Evolutionary conservation across 2,113 vertebrate genomes (phyloP).

Genomic region (Dipodomys spectabilis): DNA sequence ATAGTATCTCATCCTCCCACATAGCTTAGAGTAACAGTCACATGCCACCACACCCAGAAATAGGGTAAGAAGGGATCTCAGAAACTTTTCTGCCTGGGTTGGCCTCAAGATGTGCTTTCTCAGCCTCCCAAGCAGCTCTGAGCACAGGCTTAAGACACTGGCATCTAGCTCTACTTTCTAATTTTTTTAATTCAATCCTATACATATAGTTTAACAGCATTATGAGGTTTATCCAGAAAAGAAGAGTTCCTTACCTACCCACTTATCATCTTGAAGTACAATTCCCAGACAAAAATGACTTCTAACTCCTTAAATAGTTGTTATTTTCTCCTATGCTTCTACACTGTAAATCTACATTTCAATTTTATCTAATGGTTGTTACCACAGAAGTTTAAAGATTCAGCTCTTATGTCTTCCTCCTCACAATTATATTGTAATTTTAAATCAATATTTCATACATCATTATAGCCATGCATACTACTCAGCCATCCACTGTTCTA

Average conservation of each 20-base stretch:
- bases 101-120: no score
- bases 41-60: no score
- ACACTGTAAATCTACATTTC: background rate
- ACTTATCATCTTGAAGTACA: background rate
- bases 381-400: background rate
- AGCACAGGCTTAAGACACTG: no score
- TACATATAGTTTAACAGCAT: background rate
- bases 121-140: no score
- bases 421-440: background rate
- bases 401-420: background rate
- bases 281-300: background rate
- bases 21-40: no score
- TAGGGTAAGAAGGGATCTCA: no score
- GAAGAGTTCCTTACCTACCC: background rate
- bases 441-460: background rate
- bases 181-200: conserved; percentile 10
- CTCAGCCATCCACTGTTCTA: background rate
- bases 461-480: background rate
- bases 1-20: no score
- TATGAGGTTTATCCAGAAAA: background rate
- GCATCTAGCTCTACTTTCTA: background rate
- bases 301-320: background rate
- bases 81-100: no score
- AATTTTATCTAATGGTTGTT: background rate
- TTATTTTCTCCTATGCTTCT: background rate